Conservation (phyloP, 2,888 invertebrate genomes). For the Epinotia ramella region DNA sequence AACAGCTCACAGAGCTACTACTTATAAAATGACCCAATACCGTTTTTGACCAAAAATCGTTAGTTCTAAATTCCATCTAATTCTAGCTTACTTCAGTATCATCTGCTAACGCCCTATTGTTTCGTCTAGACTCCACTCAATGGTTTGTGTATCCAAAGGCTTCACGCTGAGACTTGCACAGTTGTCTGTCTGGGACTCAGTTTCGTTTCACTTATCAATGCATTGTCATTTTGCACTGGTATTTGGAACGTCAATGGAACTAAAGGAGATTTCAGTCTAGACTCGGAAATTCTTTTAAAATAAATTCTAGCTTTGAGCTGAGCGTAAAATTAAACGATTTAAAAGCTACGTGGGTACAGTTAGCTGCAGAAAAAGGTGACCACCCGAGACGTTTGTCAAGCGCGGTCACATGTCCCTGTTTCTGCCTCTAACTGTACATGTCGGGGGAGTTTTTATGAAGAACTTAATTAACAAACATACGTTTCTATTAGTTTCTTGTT, state of each 20-base stretch:
- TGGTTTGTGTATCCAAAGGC: slow-evolving; percentile 53
- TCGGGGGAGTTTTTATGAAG: too few species aligned
- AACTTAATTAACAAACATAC: too few species aligned
- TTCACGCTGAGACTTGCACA: slow-evolving; percentile 42
- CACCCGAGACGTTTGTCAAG: too few species aligned
- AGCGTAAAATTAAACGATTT: not conserved
- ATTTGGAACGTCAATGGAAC: slow-evolving; percentile 12
- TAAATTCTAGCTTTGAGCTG: not conserved
- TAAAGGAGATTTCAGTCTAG: slow-evolving; percentile 13
- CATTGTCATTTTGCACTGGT: slow-evolving; percentile 34
- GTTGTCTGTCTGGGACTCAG: slow-evolving; percentile 29
- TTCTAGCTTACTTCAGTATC: slow-evolving; percentile 33
- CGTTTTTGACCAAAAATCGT: not conserved
- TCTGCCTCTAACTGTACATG: too few species aligned
- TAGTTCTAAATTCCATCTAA: slow-evolving; percentile 19
- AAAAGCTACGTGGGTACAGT: too few species aligned
- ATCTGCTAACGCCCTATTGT: slow-evolving; percentile 45
- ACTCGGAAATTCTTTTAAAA: not conserved
- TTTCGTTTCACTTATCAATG: slow-evolving; percentile 42
- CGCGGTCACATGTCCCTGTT: too few species aligned
- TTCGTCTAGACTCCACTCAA: slow-evolving; percentile 62
- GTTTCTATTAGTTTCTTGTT: too few species aligned
- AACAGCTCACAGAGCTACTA: too few species aligned
- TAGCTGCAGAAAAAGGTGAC: too few species aligned
- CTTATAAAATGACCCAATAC: too few species aligned